These are phyloP conservation scores for Poeciliopsis paucimaculata DNA, from an alignment of 2,797 vertebrate species.

Conservation along the genomic window DNA sequence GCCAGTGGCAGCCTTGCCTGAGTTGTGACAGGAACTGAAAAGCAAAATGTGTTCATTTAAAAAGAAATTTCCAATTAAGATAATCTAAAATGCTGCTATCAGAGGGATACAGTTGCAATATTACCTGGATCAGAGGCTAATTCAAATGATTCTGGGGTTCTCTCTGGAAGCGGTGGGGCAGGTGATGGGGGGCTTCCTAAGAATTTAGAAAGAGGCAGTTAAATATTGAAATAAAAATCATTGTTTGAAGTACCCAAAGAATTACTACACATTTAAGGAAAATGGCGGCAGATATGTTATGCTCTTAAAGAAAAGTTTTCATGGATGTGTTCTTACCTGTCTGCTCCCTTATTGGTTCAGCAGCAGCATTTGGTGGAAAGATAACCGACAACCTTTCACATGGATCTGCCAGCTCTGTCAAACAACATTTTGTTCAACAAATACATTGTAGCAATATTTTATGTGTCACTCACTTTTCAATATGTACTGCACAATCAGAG, in stretches of 20 bases:
- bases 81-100: neutral
- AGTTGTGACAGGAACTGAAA: conserved; percentile 62
- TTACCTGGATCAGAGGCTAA: conserved; percentile 80
- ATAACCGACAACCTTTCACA: conserved; percentile 49
- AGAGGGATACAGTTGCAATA: neutral
- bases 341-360: conserved; percentile 44
- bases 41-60: neutral
- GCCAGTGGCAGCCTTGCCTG: conserved; percentile 9
- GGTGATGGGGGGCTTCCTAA: conserved; percentile 81
- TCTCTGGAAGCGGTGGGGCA: conserved; percentile 87
- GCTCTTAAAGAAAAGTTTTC: neutral
- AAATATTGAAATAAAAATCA: no score
- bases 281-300: neutral
- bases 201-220: conserved; percentile 1
- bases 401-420: conserved; percentile 41
- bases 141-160: conserved; percentile 91
- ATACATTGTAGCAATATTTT: no score
- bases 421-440: neutral
- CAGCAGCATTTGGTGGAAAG: conserved; percentile 57
- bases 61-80: neutral
- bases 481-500: neutral
- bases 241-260: neutral
- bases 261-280: neutral
- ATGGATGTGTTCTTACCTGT: conserved; percentile 29
- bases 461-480: neutral